A percentile compares a stretch with the other conserved stretches of the same genome.
These are phyloP conservation scores for Platynereis dumerilii DNA, from an alignment of 2,888 invertebrate genomes.

Conservation along the genomic window DNA sequence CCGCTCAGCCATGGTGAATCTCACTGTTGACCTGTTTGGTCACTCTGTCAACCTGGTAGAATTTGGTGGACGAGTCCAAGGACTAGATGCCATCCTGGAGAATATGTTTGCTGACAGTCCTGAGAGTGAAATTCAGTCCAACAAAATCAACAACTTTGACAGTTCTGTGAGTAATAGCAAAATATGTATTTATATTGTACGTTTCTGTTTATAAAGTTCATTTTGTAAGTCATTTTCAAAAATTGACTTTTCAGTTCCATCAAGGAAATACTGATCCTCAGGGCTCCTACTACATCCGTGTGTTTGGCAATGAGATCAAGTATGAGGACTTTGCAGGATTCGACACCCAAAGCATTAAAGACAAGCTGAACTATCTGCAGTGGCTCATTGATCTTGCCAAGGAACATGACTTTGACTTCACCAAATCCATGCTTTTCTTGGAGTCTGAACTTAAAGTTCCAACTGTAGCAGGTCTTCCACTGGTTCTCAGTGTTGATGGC, in stretches of 20 bases:
- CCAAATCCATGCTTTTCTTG: constrained; percentile 80
- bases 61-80: constrained; percentile 82
- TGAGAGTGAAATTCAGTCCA: background rate
- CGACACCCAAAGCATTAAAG: constrained; percentile 33
- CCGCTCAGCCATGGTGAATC: constrained; percentile 58
- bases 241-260: no score
- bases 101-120: constrained; percentile 66
- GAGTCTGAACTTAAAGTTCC: constrained; percentile 89
- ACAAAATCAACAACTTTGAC: constrained; percentile 9
- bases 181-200: no score
- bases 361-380: constrained; percentile 63
- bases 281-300: constrained; percentile 74
- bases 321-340: constrained; percentile 63
- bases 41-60: constrained; percentile 87
- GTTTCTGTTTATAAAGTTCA: no score
- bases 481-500: constrained; percentile 83
- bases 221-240: no score
- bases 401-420: constrained; percentile 79
- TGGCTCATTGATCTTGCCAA: constrained; percentile 69
- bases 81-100: constrained; percentile 84
- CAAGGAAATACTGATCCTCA: constrained; percentile 32
- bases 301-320: constrained; percentile 85
- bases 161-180: no score
- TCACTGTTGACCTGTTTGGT: constrained; percentile 69
- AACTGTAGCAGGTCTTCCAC: constrained; percentile 82